Conservation (phyloP, 2,797 vertebrate species). For the Lophura swinhoii region DNA sequence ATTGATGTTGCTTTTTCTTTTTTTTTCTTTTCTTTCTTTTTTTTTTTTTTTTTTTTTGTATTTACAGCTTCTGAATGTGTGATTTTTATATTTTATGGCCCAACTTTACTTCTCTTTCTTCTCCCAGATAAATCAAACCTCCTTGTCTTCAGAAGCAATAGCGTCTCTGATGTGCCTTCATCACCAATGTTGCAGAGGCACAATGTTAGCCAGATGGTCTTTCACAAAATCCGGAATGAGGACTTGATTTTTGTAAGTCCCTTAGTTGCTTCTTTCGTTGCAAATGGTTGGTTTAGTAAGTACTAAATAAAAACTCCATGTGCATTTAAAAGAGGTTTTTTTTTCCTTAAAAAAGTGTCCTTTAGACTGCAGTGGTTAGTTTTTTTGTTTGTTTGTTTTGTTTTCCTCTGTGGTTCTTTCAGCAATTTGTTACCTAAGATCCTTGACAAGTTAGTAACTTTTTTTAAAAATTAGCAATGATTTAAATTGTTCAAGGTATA, state of each 20-base stretch:
- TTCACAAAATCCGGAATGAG: slow-evolving; percentile 97
- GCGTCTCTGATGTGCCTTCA: slow-evolving; percentile 82
- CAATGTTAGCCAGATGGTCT: slow-evolving; percentile 96
- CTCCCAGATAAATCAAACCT: slow-evolving; percentile 94
- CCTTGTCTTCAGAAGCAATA: slow-evolving; percentile 90
- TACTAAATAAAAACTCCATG: background rate
- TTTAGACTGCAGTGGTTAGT: background rate
- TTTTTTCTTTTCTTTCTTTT: background rate
- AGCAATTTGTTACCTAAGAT: background rate
- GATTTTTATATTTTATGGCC: background rate
- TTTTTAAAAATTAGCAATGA: background rate
- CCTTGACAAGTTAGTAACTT: background rate
- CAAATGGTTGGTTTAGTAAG: background rate
- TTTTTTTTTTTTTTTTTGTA: background rate
- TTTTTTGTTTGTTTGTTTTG: background rate
- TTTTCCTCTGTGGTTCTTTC: background rate
- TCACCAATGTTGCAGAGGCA: slow-evolving; percentile 88
- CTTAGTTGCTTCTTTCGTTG: background rate
- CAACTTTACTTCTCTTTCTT: background rate
- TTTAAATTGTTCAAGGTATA: background rate
- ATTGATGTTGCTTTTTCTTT: background rate
- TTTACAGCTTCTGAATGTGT: background rate
- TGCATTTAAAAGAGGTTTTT: background rate
- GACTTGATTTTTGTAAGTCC: slow-evolving; percentile 90
- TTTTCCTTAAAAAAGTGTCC: background rate